Base-by-base conservation (phyloP, 2,888 invertebrate species). In the Hermaeophaga mercurialis region DNA sequence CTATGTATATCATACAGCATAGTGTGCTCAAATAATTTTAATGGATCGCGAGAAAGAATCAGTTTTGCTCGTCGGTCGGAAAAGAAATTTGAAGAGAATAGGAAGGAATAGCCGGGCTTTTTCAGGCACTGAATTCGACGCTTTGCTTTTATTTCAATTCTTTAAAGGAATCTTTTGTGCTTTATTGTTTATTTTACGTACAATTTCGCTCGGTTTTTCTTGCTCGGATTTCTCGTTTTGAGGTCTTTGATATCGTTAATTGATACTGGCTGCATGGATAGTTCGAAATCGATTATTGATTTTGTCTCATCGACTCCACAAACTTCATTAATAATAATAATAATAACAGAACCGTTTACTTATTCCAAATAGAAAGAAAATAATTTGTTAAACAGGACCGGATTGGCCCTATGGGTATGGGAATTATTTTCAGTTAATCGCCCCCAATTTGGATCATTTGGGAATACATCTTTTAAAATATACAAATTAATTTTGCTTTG, bases 21-120 rank as follows among this genome's bases (percentile, higher is more conserved):
- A 70, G 73, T 71, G 70, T 71, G 74, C 70, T 71, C 73, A 71
- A 76, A 76, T 77, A 76, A 77, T 76, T 77, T 76, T 76, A 77
- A 77, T 77, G 76, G 77, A 75, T 76, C 75, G 75, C 74, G 71
- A 67, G 72, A 71, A 72, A 73, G 74, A 75, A 73, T 73, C 73
- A 70, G 73, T 72, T 73, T 71, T 71, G 70, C 67, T 63, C 67
- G 72, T 67, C 64, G 67, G 71, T 65, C 62, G 68, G 67, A 68
- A 70, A 54, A 65, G 70, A 70, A 69, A 67, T 69, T 71, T 65
- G 57, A 61, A 54, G 57, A 56, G 56, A 57, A 62, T 59, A 56
- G 57, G 58, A 62, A 64, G 65, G 65, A 64, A 66, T 65, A 58
- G 63, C 64, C 58, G 58, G 60, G 53, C 63, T 65, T 64, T 66